These are phyloP conservation scores for Drosophila affinis DNA, from an alignment of 2,888 invertebrate species.

Conservation along the genomic window DNA sequence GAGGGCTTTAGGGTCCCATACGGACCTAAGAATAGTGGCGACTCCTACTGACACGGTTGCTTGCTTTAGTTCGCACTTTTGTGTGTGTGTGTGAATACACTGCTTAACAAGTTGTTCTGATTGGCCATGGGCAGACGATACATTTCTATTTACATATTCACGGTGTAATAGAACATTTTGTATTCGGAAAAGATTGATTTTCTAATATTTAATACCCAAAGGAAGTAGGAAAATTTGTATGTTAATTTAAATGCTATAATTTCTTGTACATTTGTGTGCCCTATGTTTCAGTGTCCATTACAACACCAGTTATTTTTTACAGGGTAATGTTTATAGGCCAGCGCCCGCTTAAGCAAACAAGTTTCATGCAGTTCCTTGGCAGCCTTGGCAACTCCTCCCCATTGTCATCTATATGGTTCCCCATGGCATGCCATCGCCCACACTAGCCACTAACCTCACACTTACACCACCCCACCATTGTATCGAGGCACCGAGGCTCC, in stretches of 20 bases:
- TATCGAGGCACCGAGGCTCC: constrained; percentile 9
- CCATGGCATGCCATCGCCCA: background rate
- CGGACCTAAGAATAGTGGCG: constrained; percentile 10
- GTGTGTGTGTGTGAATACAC: constrained; percentile 15
- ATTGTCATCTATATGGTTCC: background rate
- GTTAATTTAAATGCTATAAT: too few species aligned
- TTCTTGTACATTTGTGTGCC: too few species aligned
- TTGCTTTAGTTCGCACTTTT: constrained; percentile 10
- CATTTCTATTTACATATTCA: background rate
- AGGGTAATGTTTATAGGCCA: background rate
- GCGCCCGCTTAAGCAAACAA: background rate
- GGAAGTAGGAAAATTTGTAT: background rate
- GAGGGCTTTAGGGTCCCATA: background rate
- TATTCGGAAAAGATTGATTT: too few species aligned
- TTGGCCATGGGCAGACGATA: background rate
- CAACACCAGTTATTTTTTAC: background rate
- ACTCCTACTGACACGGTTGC: constrained; percentile 18
- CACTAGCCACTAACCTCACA: constrained; percentile 1
- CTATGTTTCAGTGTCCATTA: too few species aligned
- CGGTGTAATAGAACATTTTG: background rate
- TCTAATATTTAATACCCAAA: too few species aligned
- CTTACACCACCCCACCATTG: background rate
- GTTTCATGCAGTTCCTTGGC: background rate
- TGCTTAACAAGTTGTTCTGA: constrained; percentile 13
- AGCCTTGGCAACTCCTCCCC: background rate